Evolutionary conservation across 2,797 vertebrate genomes (phyloP).

Genomic region (Acrossocheilus wenchowensis): DNA sequence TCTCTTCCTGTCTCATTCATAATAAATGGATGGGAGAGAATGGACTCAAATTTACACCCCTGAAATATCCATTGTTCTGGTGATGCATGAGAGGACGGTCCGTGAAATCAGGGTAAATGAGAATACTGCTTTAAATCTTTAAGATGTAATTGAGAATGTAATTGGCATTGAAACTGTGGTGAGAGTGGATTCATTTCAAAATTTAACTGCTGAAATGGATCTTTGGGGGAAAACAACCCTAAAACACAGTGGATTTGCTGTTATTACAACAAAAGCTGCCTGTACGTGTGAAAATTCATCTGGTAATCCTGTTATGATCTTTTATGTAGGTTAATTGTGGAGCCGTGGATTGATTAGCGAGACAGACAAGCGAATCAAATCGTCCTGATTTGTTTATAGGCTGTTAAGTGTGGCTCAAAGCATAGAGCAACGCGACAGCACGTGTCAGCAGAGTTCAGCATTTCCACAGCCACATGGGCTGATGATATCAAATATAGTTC

Average conservation of each 20-base stretch:
- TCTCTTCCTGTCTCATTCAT: slow-evolving; percentile 40
- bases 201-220: neutral
- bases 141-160: slow-evolving; percentile 13
- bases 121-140: neutral
- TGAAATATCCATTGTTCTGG: slow-evolving; percentile 24
- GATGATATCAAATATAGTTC: slow-evolving; percentile 39
- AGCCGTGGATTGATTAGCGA: slow-evolving; percentile 29
- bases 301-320: slow-evolving; percentile 19
- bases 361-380: slow-evolving; percentile 8
- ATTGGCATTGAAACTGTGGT: neutral
- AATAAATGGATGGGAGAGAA: slow-evolving; percentile 40
- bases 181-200: neutral
- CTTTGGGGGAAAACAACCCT: neutral
- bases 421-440: neutral
- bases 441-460: slow-evolving; percentile 23
- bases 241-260: neutral
- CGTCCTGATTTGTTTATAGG: slow-evolving; percentile 19
- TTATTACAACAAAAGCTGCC: neutral
- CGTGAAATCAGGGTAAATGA: slow-evolving; percentile 11
- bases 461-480: slow-evolving; percentile 16
- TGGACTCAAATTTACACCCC: slow-evolving; percentile 33
- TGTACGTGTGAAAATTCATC: slow-evolving; percentile 29
- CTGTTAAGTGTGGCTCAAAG: slow-evolving; percentile 15
- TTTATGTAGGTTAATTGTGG: slow-evolving; percentile 24
- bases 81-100: neutral